Evolutionary conservation across 2,888 invertebrate species (phyloP), one percentile per base, ranked within the genome.

Genomic region (Myopa tessellatipennis): DNA sequence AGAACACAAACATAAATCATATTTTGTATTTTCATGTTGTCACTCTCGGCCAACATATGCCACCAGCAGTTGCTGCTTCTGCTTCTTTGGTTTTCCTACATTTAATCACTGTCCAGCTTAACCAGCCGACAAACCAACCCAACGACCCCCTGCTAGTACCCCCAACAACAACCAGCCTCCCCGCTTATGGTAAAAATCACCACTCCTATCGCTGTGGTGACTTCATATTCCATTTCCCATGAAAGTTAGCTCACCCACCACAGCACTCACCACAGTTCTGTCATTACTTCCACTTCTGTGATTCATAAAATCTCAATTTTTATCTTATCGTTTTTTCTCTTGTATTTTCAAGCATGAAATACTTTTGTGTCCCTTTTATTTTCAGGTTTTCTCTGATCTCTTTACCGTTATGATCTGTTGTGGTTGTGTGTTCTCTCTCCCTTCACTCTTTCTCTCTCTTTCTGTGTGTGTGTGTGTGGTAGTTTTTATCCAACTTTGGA

Each of bases 291-390:
- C 74, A 74, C 74, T 65, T 71, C 68, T 71, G 60, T 79, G 76
- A 79, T 76, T 80, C 79, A 76, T 79, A 77, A 80, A 79, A 71
- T 77, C 63, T 71, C 34, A 74, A 74, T 77, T 79, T 80, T 80
- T 79, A 79, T 80, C 79, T 77, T 74, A 76, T 70, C 58, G 14
- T 58, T 58, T n/a, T 14, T 14, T 74, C 77, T 77, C 76, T 74
- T 77, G 77, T 76, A 78, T 74, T 76, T 63, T 50, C 55, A 71
- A 71, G 61, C 70, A 61, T 69, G 26, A 61, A 69, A 45, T 45
- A 26, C 26, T 26, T 26, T 26, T 26, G 26, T 26, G 26, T 26
- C 26, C 26, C 26, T 26, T 26, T 26, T 26, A 26, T 26, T 26
- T 26, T 26, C 26, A 26, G 26, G 1, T 26, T 26, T 26, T 26